These are phyloP conservation scores for Anoplolepis gracilipes DNA, from an alignment of 1,140 invertebrate species.

Conservation along the genomic window DNA sequence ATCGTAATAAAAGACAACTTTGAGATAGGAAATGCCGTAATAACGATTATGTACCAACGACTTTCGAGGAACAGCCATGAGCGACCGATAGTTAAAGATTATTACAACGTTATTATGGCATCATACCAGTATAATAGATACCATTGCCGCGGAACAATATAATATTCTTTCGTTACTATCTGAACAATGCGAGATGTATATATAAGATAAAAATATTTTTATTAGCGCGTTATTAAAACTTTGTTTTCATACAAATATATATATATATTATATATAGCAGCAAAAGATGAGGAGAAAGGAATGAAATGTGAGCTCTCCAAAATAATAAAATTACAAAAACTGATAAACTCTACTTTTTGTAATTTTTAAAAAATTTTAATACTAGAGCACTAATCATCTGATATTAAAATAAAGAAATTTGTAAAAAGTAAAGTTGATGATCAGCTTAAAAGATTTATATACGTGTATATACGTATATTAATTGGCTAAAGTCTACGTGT, in stretches of 20 bases:
- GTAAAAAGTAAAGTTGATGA: too few species aligned
- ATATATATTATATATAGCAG: too few species aligned
- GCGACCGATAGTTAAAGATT: constrained; percentile 37
- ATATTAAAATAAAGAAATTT: too few species aligned
- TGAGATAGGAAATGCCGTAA: constrained; percentile 42
- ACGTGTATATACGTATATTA: too few species aligned
- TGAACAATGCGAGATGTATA: neutral
- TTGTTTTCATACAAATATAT: neutral
- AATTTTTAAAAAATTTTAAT: too few species aligned
- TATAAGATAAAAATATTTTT: neutral
- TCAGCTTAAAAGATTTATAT: too few species aligned
- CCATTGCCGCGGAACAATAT: neutral
- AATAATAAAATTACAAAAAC: too few species aligned
- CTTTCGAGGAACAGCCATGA: constrained; percentile 18
- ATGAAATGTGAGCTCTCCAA: too few species aligned
- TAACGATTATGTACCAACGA: constrained; percentile 28
- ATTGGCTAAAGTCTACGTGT: too few species aligned
- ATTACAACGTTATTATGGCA: constrained; percentile 31
- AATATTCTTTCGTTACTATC: neutral
- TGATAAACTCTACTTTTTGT: too few species aligned
- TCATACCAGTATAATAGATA: neutral
- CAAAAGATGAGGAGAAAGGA: neutral
- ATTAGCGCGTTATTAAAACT: neutral
- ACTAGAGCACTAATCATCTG: too few species aligned
- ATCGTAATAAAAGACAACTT: constrained; percentile 34